These are phyloP conservation scores for Crossocerus cetratus DNA, from an alignment of 2,888 invertebrate species.

Conservation along the genomic window DNA sequence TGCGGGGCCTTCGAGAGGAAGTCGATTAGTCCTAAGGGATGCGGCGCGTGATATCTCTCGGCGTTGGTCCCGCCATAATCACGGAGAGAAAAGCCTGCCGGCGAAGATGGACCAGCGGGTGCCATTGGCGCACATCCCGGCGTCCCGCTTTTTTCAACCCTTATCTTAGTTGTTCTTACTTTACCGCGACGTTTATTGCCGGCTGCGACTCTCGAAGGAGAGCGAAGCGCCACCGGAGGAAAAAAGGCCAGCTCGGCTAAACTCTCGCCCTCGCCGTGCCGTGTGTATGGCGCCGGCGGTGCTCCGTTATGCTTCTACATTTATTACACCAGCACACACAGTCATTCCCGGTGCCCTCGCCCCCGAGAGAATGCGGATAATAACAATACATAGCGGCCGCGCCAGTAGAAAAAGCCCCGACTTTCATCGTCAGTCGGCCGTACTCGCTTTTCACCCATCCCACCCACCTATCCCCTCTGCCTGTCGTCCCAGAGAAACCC, in stretches of 20 bases:
- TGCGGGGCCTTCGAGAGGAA: not conserved
- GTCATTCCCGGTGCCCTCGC: not conserved
- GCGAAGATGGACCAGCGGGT: constrained; percentile 12
- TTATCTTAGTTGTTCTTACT: constrained; percentile 6
- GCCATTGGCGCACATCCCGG: not conserved
- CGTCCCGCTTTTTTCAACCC: not conserved
- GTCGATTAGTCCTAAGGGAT: constrained; percentile 25
- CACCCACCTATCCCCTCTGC: too few relatives aligned
- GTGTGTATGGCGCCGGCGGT: not conserved
- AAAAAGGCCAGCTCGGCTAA: not conserved
- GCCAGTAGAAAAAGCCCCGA: too few relatives aligned
- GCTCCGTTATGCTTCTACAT: not conserved
- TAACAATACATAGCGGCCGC: too few relatives aligned
- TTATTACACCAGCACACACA: constrained; percentile 1
- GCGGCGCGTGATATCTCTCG: not conserved
- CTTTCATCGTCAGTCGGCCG: too few relatives aligned
- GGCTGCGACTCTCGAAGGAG: constrained; percentile 10
- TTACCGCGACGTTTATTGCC: constrained; percentile 9
- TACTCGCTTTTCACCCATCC: too few relatives aligned
- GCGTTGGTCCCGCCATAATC: constrained; percentile 2
- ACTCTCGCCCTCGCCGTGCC: not conserved
- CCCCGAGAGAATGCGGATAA: not conserved
- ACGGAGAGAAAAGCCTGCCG: constrained; percentile 8
- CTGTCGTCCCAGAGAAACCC: too few relatives aligned
- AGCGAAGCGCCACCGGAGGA: not conserved